Evolutionary conservation across 2,888 invertebrate species (phyloP).

Genomic region (Phymatocera aterrima): DNA sequence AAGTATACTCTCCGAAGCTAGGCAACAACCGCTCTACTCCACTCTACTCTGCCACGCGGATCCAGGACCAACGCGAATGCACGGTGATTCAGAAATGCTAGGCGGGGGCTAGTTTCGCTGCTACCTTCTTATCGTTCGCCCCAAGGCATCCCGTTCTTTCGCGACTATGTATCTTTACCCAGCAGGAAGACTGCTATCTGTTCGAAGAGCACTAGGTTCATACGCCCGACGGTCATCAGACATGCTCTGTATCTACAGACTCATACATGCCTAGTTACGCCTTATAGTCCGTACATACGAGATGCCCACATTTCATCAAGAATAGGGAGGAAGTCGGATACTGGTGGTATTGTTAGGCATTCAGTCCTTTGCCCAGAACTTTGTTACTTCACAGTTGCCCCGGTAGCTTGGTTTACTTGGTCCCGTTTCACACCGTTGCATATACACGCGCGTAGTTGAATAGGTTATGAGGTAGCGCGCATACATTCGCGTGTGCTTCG

Average conservation of each 20-base stretch:
- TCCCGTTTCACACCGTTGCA: not conserved
- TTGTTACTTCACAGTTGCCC: constrained; percentile 26
- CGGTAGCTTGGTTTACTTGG: constrained; percentile 6
- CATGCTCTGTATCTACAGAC: constrained; percentile 58
- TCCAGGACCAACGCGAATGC: constrained; percentile 10
- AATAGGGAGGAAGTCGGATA: constrained; percentile 14
- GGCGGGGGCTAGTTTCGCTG: not conserved
- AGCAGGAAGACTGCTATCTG: constrained; percentile 36
- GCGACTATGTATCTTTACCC: constrained; percentile 37
- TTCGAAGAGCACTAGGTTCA: constrained; percentile 21
- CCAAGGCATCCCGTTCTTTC: constrained; percentile 36
- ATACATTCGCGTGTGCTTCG: not conserved
- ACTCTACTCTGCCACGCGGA: not conserved
- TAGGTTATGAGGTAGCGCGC: constrained; percentile 8
- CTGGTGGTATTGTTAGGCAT: constrained; percentile 18
- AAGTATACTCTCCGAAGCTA: not conserved
- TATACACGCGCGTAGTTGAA: constrained; percentile 6
- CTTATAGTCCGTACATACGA: not conserved
- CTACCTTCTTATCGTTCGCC: constrained; percentile 36
- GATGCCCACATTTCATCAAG: constrained; percentile 10
- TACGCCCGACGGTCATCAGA: constrained; percentile 17
- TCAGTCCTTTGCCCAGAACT: constrained; percentile 15
- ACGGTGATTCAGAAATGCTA: constrained; percentile 24
- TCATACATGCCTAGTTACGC: constrained; percentile 13
- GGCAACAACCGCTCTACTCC: not conserved